Evolutionary conservation across 2,797 vertebrate genomes (phyloP).

Genomic region (Coccyzus lansbergi): DNA sequence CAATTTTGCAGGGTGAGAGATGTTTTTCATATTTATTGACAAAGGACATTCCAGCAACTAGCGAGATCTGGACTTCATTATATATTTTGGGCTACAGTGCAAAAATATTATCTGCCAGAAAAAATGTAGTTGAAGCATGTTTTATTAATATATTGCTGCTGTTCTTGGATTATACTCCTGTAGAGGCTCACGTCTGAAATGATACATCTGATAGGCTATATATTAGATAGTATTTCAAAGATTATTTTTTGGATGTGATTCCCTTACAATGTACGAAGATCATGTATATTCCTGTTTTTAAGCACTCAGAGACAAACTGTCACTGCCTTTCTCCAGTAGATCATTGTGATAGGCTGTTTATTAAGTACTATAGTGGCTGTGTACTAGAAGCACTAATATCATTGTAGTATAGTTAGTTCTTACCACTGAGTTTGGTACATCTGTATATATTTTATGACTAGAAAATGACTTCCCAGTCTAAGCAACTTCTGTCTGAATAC

Average conservation of each 20-base stretch:
- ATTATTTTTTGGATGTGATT: background rate
- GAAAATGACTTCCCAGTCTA: background rate
- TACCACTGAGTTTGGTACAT: background rate
- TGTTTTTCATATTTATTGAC: conserved; percentile 54
- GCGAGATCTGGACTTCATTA: conserved; percentile 63
- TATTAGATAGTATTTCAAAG: conserved; percentile 3
- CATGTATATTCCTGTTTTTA: background rate
- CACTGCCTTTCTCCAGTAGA: background rate
- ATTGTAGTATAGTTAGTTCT: background rate
- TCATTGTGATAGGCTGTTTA: background rate
- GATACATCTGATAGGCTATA: background rate
- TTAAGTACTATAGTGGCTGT: background rate
- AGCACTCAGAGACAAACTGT: background rate
- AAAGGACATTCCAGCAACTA: conserved; percentile 43
- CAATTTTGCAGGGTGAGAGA: conserved; percentile 8
- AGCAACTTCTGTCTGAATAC: background rate
- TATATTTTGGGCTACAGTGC: conserved; percentile 14
- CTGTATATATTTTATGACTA: background rate
- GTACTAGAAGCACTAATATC: background rate
- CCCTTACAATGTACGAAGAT: background rate
- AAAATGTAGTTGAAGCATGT: conserved; percentile 1
- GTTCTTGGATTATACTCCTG: conserved; percentile 56
- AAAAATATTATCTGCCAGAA: conserved; percentile 49
- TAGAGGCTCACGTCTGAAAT: conserved; percentile 31
- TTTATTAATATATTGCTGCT: conserved; percentile 67